Base-by-base conservation (phyloP, 2,113 vertebrate species). In the Sturnira hondurensis region DNA sequence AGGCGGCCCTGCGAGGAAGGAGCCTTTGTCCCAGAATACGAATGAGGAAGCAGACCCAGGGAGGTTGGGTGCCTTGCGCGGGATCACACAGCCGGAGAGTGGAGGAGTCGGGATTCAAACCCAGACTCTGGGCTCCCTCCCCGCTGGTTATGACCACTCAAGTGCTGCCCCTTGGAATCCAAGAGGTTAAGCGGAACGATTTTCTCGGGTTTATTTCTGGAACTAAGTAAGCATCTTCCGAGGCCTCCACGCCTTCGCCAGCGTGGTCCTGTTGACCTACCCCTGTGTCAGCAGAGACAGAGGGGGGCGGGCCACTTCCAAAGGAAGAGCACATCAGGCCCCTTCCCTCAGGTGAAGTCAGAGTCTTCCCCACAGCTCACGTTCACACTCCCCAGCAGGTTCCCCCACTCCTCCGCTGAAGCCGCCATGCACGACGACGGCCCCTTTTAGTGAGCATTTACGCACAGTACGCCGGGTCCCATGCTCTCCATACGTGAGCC, bases 381-480 rank as follows among this genome's bases (percentile, higher is more conserved):
- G 3, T 4, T 28, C 65, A 8, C 16, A 0, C 20, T 24, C 20
- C 20, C 36, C 11, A 15, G 41, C 52, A 17, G 1, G 33, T 10
- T 20, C 54, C 33, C 28, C 58, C 33, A 5, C 8, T 26, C 45
- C 81, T 56, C 56, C n/a, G 67, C 63, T 8, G 8, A 41, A 22
- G 19, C 83, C 41, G 0, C 15, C 8, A 4, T 3, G 8, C 31
- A 26, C 8, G 5, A 41, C 0, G 26, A 56, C 0, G 24, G 38
- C 17, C 17, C 36, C 22, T 20, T 12, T 19, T 15, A 1, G 26
- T 8, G 6, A 38, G 11, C 13, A 50, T 17, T 3, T 24, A 15
- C 24, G 1, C 24, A 10, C 8, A 10, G 36, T 1, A 2, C 0
- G 1, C 54, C n/a, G 41, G 24, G 16, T 28, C 36, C 41, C 7